Base-by-base conservation (phyloP, 2,888 invertebrate species). In the Pharmacophagus antenor region DNA sequence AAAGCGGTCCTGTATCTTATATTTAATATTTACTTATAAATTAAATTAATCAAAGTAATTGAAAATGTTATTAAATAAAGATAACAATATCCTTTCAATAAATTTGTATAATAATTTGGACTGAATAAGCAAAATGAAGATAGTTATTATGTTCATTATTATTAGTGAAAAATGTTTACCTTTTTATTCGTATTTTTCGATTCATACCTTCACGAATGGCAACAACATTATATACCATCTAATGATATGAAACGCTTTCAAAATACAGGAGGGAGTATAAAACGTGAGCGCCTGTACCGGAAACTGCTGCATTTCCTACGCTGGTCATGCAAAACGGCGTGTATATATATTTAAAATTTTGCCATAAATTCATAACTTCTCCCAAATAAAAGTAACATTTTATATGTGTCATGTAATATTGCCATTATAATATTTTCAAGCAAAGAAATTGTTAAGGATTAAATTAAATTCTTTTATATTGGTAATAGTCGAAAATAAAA, bases 281-380 rank as follows among this genome's bases (percentile, higher is more conserved):
- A 61, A 61, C 37, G 51, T 18, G 60, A 56, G 55, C 60, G 47
- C 25, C 50, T 56, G 47, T n/a, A 46, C 17, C 31, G 60, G 60
- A 61, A 61, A 61, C 56, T 56, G 56, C 37, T 41, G 60, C 55
- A 61, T 61, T 61, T 61, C 60, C 60, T 51, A 47, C 51, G 37
- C 41, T 21, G 51, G 21, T 56, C 51, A 56, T 61, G 51, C 31
- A 47, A 17, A 56, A 55, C 25, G 41, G 31, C 20, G 49, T 12
- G 46, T 18, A 20, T 46, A 60, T 51, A 31, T 60, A 54, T 49
- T 48, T 52, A 5, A 51, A 51, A 46, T 37, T n/a, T 60, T 18
- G 18, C 31, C 37, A 37, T 5, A 37, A 37, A 37, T 37, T 37
- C 37, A n/a, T 37, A n/a, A 27, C 7, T 37, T 31, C 37, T 5